Base-by-base conservation (phyloP, 2,888 invertebrate genomes). In the Amblyjoppa proteus region DNA sequence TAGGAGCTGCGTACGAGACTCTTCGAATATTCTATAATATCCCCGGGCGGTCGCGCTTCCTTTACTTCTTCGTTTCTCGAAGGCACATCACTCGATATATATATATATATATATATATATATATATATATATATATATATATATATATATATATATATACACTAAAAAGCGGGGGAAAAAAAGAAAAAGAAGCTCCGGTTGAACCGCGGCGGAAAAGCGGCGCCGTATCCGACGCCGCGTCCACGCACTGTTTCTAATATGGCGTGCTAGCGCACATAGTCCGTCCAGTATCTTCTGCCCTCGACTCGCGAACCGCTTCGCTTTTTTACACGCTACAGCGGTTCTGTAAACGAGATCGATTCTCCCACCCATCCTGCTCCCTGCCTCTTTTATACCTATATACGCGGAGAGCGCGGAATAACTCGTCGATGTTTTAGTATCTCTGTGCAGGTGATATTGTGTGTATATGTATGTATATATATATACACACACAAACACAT, bases 151-250 rank as follows among this genome's bases (percentile, higher is more conserved):
- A 28, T 70, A 74, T 51, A 20, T n/a, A 49, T 2, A 28, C 56
- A 68, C 11, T 25, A 51, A 28, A 53, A 53, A 76, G 82, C 41
- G 25, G 34, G 81, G 13, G 69, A 66, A 66, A 53, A 75, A 81
- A 79, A 79, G 82, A 74, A 69, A 83, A 70, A 79, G 69, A 84
- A 70, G 74, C 84, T 78, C 84, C 86, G 81, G 87, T 84, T 84
- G 64, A 75, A 81, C 76, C 70, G 81, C 84, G 75, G 76, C 81
- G 89, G 90, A 91, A 92, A 91, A 90, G 89, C 91, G 91, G 90
- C 89, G 89, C 90, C 90, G 89, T 91, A 92, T 92, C 88, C 86
- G 90, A 89, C 86, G 84, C 86, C 79, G 84, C 89, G 87, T 87
- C 88, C 87, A 53, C 80, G 77, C 56, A 73, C 86, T 74, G 87